A percentile compares a stretch with the other conserved stretches of the same genome.
Conservation (phyloP, 2,888 invertebrate genomes). For the Lasioglossum oenotherae region DNA sequence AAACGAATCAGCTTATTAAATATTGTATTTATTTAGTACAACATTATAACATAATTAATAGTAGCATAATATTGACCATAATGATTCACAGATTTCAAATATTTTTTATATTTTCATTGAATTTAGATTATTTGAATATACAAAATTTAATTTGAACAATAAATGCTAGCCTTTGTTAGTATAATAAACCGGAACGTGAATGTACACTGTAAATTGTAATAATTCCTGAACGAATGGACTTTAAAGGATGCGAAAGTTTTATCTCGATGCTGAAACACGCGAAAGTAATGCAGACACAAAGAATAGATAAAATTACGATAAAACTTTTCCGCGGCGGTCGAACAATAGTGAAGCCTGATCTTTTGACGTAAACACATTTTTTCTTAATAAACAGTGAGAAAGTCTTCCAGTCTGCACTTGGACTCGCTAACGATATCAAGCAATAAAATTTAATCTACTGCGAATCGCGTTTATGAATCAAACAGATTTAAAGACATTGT, state of each 20-base stretch:
- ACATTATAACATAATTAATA: too few species aligned
- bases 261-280: constrained; percentile 17
- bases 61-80: too few species aligned
- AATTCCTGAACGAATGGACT: neutral
- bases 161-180: neutral
- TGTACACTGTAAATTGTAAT: neutral
- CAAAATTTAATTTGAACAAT: neutral
- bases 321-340: constrained; percentile 30
- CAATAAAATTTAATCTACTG: neutral
- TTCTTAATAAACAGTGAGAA: neutral
- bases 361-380: neutral
- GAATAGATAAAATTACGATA: constrained; percentile 39
- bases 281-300: neutral
- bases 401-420: neutral
- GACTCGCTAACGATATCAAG: neutral
- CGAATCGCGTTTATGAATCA: neutral
- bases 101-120: neutral
- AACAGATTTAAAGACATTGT: neutral
- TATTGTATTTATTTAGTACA: neutral
- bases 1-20: neutral
- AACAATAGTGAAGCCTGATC: constrained; percentile 22
- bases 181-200: neutral
- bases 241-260: constrained; percentile 10
- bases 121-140: neutral
- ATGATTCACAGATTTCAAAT: neutral